Conservation (phyloP, 2,113 vertebrate species). For the Prochilodus magdalenae region DNA sequence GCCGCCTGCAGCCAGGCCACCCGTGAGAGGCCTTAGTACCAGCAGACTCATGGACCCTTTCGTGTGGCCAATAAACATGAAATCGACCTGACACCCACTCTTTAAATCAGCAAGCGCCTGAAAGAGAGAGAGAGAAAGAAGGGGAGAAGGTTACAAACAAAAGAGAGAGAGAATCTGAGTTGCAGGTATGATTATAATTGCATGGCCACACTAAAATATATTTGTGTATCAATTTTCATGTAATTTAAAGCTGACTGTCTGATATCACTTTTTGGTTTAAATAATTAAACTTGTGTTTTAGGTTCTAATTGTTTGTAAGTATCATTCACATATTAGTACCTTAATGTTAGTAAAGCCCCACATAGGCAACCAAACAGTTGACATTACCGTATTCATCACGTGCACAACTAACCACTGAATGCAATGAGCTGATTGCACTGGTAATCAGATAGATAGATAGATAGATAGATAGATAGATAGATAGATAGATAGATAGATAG, state of each 20-base stretch:
- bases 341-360: not conserved
- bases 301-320: not conserved
- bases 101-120: constrained; percentile 50
- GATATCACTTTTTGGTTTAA: too few species aligned
- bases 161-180: not conserved
- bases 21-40: constrained; percentile 52
- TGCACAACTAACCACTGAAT: too few species aligned
- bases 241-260: too few species aligned
- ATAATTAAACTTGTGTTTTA: too few species aligned
- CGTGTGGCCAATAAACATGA: constrained; percentile 57
- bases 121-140: constrained; percentile 14
- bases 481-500: too few species aligned
- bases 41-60: constrained; percentile 44
- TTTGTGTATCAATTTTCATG: too few species aligned
- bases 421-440: too few species aligned
- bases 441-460: too few species aligned
- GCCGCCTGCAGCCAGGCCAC: constrained; percentile 56
- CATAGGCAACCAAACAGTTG: too few species aligned
- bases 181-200: too few species aligned
- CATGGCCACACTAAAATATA: too few species aligned
- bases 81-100: constrained; percentile 53
- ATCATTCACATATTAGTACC: not conserved
- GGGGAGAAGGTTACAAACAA: not conserved
- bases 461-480: too few species aligned
- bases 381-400: not conserved